Evolutionary conservation across 2,888 invertebrate genomes (phyloP).

Genomic region (Drosophila pseudotalamancana): DNA sequence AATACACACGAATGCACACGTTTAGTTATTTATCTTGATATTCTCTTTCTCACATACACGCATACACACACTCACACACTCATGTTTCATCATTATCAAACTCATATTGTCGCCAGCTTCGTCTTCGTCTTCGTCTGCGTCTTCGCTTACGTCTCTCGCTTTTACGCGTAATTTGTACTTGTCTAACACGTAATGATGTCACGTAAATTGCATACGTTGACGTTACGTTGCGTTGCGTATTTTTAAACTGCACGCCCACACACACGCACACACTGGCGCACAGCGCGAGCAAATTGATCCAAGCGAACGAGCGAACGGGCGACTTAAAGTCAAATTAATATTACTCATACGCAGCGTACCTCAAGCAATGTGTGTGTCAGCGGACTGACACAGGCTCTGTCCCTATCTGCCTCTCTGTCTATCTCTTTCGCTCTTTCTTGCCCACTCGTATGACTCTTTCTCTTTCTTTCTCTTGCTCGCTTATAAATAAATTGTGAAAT

Average conservation of each 20-base stretch:
- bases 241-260: constrained; percentile 49
- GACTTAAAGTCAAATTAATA: constrained; percentile 78
- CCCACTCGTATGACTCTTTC: too few relatives aligned
- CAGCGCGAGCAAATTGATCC: constrained; percentile 49
- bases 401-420: constrained; percentile 4
- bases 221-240: constrained; percentile 66
- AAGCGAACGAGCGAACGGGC: constrained; percentile 27
- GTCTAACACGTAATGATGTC: constrained; percentile 81
- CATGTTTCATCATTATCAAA: constrained; percentile 80
- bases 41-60: constrained; percentile 37
- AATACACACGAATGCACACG: constrained; percentile 30
- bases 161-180: constrained; percentile 79
- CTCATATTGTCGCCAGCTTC: constrained; percentile 74
- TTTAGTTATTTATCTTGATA: constrained; percentile 72
- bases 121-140: constrained; percentile 25
- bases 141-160: constrained; percentile 16
- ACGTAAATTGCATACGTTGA: constrained; percentile 81
- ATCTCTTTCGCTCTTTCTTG: background rate
- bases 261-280: background rate
- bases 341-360: constrained; percentile 68
- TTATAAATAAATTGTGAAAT: constrained; percentile 70
- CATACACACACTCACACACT: constrained; percentile 32
- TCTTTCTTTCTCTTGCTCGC: constrained; percentile 5
- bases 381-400: constrained; percentile 24
- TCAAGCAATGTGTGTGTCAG: constrained; percentile 11